These are phyloP conservation scores for Acrocephalus kingi DNA, from an alignment of 2,113 vertebrate genomes.

Conservation along the genomic window DNA sequence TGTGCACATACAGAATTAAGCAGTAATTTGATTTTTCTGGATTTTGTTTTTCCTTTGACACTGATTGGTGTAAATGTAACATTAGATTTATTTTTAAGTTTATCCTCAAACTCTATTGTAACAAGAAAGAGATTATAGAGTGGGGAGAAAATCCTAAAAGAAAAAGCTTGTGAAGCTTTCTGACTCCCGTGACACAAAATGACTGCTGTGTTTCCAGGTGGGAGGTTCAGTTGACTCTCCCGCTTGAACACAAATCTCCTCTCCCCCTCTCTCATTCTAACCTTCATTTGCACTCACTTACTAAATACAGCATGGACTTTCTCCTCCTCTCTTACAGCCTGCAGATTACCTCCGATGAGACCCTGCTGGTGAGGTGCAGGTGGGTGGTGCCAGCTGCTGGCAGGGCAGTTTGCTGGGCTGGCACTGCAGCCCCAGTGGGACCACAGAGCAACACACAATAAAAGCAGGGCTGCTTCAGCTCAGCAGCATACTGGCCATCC, in stretches of 20 bases:
- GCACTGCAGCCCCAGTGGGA: background rate
- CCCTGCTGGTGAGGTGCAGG: background rate
- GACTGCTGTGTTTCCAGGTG: background rate
- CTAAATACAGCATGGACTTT: background rate
- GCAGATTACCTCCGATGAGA: background rate
- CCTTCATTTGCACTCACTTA: background rate
- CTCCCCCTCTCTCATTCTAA: background rate
- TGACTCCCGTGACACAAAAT: background rate
- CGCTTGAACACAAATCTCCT: background rate
- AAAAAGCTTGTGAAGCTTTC: background rate
- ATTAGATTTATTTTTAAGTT: conserved; percentile 55
- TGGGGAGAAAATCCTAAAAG: conserved; percentile 30
- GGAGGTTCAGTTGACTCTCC: background rate
- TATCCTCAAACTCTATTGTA: conserved; percentile 54
- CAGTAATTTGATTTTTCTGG: conserved; percentile 10
- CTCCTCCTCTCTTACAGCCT: background rate
- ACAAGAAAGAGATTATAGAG: conserved; percentile 33
- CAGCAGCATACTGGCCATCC: background rate
- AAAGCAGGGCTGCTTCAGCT: background rate
- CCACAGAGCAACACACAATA: background rate
- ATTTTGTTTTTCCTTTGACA: conserved; percentile 43
- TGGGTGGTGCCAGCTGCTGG: background rate
- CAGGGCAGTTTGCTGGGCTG: background rate
- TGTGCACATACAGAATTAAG: conserved; percentile 24
- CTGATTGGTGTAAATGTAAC: conserved; percentile 7